Percentiles rank a stretch among this genome's conserved stretches.
These are phyloP conservation scores for Caranx ignobilis DNA, from an alignment of 2,113 vertebrate genomes.

Conservation along the genomic window DNA sequence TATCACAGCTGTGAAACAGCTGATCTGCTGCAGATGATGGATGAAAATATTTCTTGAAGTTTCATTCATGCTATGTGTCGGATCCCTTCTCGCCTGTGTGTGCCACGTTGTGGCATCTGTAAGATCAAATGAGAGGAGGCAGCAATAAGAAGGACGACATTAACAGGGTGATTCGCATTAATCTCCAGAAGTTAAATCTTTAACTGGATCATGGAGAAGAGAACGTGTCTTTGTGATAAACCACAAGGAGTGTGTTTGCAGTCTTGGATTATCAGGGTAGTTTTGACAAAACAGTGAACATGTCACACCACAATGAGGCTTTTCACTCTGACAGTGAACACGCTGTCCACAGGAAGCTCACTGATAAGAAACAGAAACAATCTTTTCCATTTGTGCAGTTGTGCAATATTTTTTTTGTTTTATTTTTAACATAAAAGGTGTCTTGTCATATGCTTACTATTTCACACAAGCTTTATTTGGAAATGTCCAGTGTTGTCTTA, in stretches of 20 bases:
- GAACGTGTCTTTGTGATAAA: conserved; percentile 3
- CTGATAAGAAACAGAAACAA: not conserved
- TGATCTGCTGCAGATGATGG: conserved; percentile 58
- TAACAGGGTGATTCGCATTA: conserved; percentile 7
- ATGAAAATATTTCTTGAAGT: not conserved
- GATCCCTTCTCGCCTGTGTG: conserved; percentile 16
- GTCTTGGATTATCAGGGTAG: conserved; percentile 14
- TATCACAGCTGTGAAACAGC: conserved; percentile 46
- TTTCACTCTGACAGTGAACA: not conserved
- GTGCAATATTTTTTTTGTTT: not conserved
- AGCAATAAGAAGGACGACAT: not conserved
- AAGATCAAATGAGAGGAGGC: not conserved
- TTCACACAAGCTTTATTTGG: not conserved
- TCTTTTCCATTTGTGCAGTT: not conserved
- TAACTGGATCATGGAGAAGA: not conserved
- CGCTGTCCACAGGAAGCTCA: not conserved
- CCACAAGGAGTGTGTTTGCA: not conserved
- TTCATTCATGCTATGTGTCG: not conserved
- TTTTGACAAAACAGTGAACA: not conserved
- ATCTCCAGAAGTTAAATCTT: conserved; percentile 8
- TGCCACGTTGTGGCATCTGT: not conserved
- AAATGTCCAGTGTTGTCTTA: not conserved
- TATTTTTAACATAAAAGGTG: not conserved
- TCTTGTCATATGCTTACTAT: not conserved
- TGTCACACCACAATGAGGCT: not conserved